phyloP scores from a whole-genome alignment of 1,140 invertebrate species.

The Conus betulinus region DNA sequence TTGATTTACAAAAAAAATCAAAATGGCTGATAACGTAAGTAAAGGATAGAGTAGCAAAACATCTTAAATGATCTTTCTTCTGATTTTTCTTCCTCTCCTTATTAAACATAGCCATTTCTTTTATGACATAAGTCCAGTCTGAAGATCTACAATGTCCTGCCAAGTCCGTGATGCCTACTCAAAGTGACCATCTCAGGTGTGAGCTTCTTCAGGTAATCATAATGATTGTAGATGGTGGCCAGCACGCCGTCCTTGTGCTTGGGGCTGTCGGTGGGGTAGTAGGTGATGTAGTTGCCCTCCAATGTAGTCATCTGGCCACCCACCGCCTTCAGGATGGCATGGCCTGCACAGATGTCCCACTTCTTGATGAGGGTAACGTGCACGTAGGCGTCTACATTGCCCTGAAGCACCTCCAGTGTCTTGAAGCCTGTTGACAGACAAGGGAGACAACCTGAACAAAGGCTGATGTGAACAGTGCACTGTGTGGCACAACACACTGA shows the following conservation, averaged over 20 bases:
- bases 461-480: no score
- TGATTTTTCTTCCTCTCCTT: no score
- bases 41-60: no score
- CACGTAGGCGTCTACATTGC: constrained; percentile 91
- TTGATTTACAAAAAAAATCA: no score
- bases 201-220: constrained; percentile 71
- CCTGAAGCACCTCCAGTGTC: constrained; percentile 89
- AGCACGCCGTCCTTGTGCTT: constrained; percentile 78
- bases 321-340: constrained; percentile 88
- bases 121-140: no score
- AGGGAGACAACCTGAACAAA: no score
- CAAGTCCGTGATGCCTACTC: no score
- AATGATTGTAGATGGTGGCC: constrained; percentile 74
- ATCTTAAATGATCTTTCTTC: no score
- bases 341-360: constrained; percentile 98
- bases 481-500: no score
- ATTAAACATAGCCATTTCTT: no score
- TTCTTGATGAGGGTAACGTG: constrained; percentile 97
- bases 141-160: no score
- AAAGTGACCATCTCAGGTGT: constrained; percentile 45
- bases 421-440: constrained; percentile 86
- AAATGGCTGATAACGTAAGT: no score
- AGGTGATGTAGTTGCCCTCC: constrained; percentile 78
- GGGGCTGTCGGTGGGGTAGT: constrained; percentile 71
- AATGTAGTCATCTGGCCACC: constrained; percentile 81